Base-by-base conservation (phyloP, 2,888 invertebrate species). In the Oxycera nigricornis region DNA sequence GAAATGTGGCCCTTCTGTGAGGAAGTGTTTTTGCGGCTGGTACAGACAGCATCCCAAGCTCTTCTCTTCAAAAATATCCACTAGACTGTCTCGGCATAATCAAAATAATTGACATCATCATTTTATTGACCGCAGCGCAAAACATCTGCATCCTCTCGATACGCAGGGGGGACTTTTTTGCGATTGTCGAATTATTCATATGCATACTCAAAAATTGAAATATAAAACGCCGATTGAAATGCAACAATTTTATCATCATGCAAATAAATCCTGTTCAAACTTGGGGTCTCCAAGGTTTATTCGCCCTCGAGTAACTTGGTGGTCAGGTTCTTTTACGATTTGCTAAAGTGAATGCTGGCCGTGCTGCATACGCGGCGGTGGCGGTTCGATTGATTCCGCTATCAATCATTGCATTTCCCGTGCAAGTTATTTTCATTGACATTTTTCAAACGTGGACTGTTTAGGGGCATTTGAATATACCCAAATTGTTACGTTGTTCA, bases 401-500 rank as follows among this genome's bases (percentile, higher is more conserved):
- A 55, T 55, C 55, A 55, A 55, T 55, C 55, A 24, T 55, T 22
- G 22, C 55, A 50, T 50, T 24, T 59, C 59, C 59, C 28, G 28
- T 26, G n/a, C 59, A 28, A 26, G 14, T 59, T 59, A 30, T 4
- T 59, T 30, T 30, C 30, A 9, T 30, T 59, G 28, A 30, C 59
- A 59, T 28, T 2, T 28, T 26, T 59, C n/a, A 6, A 3, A n/a
- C 6, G 11, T 11, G 17, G 9, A 59, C n/a, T 59, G n/a, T 11
- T 59, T n/a, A 14, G 59, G 2, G 9, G 30, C 30, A 59, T 59
- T 59, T 59, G 59, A 59, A 26, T 59, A 59, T 59, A 59, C 30
- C 59, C 59, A 59, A 59, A 59, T 59, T 30, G 30, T 28, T 59
- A n/a, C n/a, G n/a, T n/a, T n/a, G n/a, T n/a, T n/a, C n/a, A n/a